Evolutionary conservation across 1,140 invertebrate species (phyloP), one percentile per base, ranked within the genome.

Genomic region (Heliconius hewitsoni): DNA sequence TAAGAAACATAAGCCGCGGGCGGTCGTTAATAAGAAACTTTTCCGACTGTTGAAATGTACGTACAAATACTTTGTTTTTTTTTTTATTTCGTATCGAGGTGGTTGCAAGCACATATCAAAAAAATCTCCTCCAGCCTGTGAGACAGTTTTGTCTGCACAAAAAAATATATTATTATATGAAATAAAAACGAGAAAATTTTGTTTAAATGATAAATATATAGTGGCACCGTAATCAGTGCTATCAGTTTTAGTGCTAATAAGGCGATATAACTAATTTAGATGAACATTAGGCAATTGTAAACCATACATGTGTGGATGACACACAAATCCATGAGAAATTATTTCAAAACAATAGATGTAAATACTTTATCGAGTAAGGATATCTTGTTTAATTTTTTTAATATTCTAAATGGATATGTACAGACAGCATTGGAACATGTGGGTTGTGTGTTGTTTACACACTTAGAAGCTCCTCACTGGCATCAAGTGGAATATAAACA

Each of bases 31-130:
- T 66, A 66, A n/a, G 5, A 66, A 66, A 66, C 60, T 13, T 66
- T 23, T 66, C 60, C 60, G 9, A 23, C 23, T 27, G 5, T 23
- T 6, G 30, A 79, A 70, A 50, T 74, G 52, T 66, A 66, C 55
- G 71, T 73, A 57, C 72, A 57, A 72, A 71, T 77, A 37, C n/a
- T 27, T 57, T 19, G 18, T 52, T 19, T 19, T 72, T 52, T 52
- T 19, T 19, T 72, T 73, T 77, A 27, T 73, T 73, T 57, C 4
- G 27, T 55, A 66, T 66, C 60, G 34, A 39, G 71, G 71, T 71
- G 79, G 75, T 78, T 78, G 76, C 76, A 75, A 50, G 84, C 80
- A 85, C 86, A 89, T 89, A 87, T 90, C 84, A 85, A 81, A 82
- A 73, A 78, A 84, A 86, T 85, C 85, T 86, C 84, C 72, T 79